A percentile compares a stretch with the other conserved stretches of the same genome.
Evolutionary conservation across 1,140 invertebrate species (phyloP).

Genomic region (Drosophila prosaltans): DNA sequence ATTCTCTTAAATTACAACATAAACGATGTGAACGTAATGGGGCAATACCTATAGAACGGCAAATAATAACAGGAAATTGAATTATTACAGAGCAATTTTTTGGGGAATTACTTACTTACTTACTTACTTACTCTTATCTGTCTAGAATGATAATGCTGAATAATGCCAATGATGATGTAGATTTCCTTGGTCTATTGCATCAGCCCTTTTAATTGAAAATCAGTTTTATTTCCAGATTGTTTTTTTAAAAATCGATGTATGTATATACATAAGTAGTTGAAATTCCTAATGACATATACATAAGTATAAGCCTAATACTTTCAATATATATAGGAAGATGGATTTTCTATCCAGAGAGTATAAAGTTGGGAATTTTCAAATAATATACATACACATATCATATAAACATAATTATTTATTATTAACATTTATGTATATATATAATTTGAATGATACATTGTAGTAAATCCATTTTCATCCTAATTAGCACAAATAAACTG

Average conservation of each 20-base stretch:
- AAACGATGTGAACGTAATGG: neutral
- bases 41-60: neutral
- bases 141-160: neutral
- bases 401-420: too few relatives aligned
- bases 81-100: neutral
- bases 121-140: neutral
- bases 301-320: too few relatives aligned
- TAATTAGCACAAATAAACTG: neutral
- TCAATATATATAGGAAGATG: too few relatives aligned
- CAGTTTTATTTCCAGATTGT: neutral
- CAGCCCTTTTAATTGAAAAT: neutral
- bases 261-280: too few relatives aligned
- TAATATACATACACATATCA: too few relatives aligned
- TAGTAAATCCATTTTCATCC: neutral
- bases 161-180: slow-evolving; percentile 5
- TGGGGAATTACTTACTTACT: neutral
- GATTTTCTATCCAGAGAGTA: too few relatives aligned
- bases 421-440: too few relatives aligned
- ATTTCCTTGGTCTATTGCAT: slow-evolving; percentile 6
- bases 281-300: too few relatives aligned
- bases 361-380: too few relatives aligned
- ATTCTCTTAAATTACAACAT: slow-evolving; percentile 18
- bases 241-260: neutral
- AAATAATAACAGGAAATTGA: slow-evolving; percentile 4
- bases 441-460: too few relatives aligned